Conservation (phyloP, 1,140 invertebrate genomes). For the Solenopsis fugax region DNA sequence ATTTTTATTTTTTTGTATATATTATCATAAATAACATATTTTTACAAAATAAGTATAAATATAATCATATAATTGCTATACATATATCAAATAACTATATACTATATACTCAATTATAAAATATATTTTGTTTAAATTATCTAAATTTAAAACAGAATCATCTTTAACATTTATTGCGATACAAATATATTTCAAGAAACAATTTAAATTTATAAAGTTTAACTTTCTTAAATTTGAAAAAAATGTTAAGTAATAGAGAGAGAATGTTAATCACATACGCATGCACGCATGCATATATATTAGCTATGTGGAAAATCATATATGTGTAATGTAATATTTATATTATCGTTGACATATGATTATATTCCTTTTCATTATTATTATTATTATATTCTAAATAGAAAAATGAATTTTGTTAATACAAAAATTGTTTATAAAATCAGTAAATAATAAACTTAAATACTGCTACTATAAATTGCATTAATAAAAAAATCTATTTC, state of each 20-base stretch:
- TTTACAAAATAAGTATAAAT: conserved; percentile 31
- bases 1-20: conserved; percentile 43
- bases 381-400: too few species aligned
- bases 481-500: conserved; percentile 67
- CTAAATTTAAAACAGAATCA: conserved; percentile 9
- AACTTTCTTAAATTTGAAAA: too few species aligned
- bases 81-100: conserved; percentile 11
- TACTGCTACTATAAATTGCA: not conserved
- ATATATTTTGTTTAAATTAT: not conserved
- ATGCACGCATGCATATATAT: not conserved
- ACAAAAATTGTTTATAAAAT: too few species aligned
- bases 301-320: not conserved
- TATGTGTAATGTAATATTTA: not conserved
- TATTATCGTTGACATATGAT: not conserved
- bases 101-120: not conserved
- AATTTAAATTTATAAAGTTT: conserved; percentile 6
- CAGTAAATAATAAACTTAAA: not conserved
- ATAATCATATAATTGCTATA: conserved; percentile 20
- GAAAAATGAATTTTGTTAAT: too few species aligned
- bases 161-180: not conserved
- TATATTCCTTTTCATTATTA: too few species aligned
- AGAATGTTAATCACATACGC: too few species aligned
- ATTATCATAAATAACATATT: conserved; percentile 39
- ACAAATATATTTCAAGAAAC: not conserved
- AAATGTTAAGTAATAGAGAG: too few species aligned